Evolutionary conservation across 2,113 vertebrate genomes (phyloP).

Genomic region (Nothobranchius furzeri): DNA sequence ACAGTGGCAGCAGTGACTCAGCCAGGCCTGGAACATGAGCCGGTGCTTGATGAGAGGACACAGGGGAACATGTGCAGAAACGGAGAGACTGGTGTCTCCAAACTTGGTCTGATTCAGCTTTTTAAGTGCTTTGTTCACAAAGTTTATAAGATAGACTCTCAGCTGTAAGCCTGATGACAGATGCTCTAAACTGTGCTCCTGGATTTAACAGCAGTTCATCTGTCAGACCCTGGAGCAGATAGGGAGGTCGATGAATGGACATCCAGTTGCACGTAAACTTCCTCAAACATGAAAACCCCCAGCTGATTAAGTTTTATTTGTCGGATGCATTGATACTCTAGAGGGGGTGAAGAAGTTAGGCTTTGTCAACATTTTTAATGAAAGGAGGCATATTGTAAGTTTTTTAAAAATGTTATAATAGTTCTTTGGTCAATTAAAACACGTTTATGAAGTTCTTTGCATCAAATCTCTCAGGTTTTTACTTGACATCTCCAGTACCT

Average conservation of each 20-base stretch:
- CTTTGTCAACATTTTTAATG: background rate
- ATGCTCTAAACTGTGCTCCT: conserved; percentile 1
- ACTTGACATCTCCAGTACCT: too few species aligned
- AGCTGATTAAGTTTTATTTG: conserved; percentile 2
- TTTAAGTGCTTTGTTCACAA: conserved; percentile 6
- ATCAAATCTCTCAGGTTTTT: too few species aligned
- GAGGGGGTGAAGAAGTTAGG: background rate
- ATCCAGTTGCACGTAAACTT: conserved; percentile 7
- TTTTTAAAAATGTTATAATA: too few species aligned
- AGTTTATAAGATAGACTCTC: conserved; percentile 1
- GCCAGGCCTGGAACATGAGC: conserved; percentile 35
- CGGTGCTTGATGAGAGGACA: conserved; percentile 21
- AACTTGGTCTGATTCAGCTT: background rate
- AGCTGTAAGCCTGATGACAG: conserved; percentile 19
- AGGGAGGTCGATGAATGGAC: conserved; percentile 10
- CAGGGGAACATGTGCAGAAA: conserved; percentile 17
- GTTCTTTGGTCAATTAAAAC: too few species aligned
- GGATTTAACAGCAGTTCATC: conserved; percentile 34
- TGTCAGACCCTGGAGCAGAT: conserved; percentile 13
- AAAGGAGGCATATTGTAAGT: too few species aligned
- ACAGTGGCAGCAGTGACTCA: conserved; percentile 53
- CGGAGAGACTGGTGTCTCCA: background rate
- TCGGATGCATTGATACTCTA: background rate
- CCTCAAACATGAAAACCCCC: conserved; percentile 27
- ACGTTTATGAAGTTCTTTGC: too few species aligned